These are phyloP conservation scores for Gandaritis pyraliata DNA, from an alignment of 2,888 invertebrate genomes.

Conservation along the genomic window DNA sequence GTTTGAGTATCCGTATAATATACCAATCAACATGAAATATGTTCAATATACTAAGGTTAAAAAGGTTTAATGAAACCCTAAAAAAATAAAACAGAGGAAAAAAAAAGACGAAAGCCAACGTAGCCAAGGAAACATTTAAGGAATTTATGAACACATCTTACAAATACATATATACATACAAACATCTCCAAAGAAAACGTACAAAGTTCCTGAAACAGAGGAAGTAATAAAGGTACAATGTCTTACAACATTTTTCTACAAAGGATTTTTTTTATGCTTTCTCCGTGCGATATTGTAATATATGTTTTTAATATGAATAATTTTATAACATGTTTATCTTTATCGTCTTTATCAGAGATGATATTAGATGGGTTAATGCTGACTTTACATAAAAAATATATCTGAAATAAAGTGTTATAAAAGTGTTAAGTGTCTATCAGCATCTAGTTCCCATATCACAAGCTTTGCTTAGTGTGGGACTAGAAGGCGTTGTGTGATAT, in stretches of 20 bases:
- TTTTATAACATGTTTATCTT: slow-evolving; percentile 26
- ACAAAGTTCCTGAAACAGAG: slow-evolving; percentile 41
- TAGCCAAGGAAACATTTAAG: slow-evolving; percentile 45
- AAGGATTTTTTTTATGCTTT: slow-evolving; percentile 37
- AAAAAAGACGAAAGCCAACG: slow-evolving; percentile 43
- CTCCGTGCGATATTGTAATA: slow-evolving; percentile 34
- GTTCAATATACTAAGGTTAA: slow-evolving; percentile 30
- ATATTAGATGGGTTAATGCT: slow-evolving; percentile 12
- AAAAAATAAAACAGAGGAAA: slow-evolving; percentile 41
- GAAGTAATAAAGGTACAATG: slow-evolving; percentile 46
- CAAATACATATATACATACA: slow-evolving; percentile 34
- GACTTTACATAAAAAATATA: background rate
- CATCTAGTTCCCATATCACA: too few relatives aligned
- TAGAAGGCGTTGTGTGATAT: too few relatives aligned
- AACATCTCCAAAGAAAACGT: slow-evolving; percentile 38
- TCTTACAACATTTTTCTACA: slow-evolving; percentile 45
- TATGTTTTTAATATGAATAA: slow-evolving; percentile 41
- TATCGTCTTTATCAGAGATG: slow-evolving; percentile 19
- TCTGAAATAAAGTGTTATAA: background rate
- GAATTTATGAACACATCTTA: slow-evolving; percentile 44
- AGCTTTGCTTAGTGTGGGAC: too few relatives aligned
- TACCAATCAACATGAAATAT: slow-evolving; percentile 22
- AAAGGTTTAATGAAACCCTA: slow-evolving; percentile 41
- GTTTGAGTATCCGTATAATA: slow-evolving; percentile 10
- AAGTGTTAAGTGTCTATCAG: too few relatives aligned